Percentiles rank a stretch among this genome's conserved stretches.
These are phyloP conservation scores for Coregonus sp. DNA, from an alignment of 2,797 vertebrate species.

Conservation along the genomic window DNA sequence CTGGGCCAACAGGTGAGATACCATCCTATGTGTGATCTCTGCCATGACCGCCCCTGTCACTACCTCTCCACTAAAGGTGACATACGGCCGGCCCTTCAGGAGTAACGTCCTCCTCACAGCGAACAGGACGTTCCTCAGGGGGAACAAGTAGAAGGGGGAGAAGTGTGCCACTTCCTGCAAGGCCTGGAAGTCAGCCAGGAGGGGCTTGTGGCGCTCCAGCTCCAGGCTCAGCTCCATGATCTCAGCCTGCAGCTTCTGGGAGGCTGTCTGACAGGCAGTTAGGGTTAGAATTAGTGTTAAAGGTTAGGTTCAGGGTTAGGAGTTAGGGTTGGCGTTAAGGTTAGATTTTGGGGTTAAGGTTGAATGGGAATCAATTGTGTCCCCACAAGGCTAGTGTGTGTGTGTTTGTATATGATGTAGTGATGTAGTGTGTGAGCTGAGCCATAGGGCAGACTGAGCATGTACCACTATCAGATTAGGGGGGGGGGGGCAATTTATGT, in stretches of 20 bases:
- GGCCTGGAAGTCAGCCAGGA: slow-evolving; percentile 58
- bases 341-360: no score
- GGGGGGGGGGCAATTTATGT: no score
- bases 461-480: no score
- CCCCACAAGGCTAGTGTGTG: no score
- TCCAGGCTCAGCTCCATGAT: slow-evolving; percentile 45
- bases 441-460: no score
- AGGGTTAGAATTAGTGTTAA: no score
- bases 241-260: slow-evolving; percentile 53
- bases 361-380: no score
- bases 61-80: slow-evolving; percentile 25
- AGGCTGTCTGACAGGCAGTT: slow-evolving; percentile 43
- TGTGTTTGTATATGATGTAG: no score
- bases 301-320: no score
- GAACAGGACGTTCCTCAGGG: slow-evolving; percentile 62
- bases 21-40: slow-evolving; percentile 68
- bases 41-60: slow-evolving; percentile 44
- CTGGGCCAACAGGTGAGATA: slow-evolving; percentile 63
- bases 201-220: slow-evolving; percentile 45
- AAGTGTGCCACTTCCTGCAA: slow-evolving; percentile 76
- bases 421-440: no score
- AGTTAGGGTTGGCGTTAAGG: no score
- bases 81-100: slow-evolving; percentile 31
- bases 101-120: slow-evolving; percentile 56
- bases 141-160: slow-evolving; percentile 76